These are phyloP conservation scores for Monodelphis domestica DNA, from an alignment of 2,797 vertebrate species.

Conservation along the genomic window DNA sequence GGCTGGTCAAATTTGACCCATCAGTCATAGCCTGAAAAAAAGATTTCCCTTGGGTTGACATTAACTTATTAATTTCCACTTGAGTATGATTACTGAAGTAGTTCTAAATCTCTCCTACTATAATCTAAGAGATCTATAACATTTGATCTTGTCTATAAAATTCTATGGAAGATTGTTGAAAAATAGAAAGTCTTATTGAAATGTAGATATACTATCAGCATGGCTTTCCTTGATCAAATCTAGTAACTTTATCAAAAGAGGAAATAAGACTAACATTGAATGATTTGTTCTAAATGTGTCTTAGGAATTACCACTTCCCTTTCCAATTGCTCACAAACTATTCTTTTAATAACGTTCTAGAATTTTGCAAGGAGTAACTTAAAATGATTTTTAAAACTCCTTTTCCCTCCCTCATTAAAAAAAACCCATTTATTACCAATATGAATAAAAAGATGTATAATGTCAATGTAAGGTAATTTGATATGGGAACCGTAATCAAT, in stretches of 20 bases:
- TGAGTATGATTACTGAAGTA: background rate
- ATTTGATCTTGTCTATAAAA: background rate
- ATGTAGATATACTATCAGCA: background rate
- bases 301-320: background rate
- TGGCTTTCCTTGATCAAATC: background rate
- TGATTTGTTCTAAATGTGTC: background rate
- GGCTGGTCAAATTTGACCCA: background rate
- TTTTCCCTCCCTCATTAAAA: background rate
- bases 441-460: background rate
- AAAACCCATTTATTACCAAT: background rate
- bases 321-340: background rate
- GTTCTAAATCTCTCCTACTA: background rate
- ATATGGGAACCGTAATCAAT: background rate
- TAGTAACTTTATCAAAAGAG: background rate
- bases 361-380: background rate
- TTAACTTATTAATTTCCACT: background rate
- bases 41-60: background rate
- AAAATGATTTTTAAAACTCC: background rate
- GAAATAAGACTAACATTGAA: background rate
- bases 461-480: background rate
- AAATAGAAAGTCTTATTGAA: background rate
- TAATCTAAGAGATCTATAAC: background rate
- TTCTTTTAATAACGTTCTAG: background rate
- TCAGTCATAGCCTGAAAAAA: background rate
- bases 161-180: background rate